Percentiles rank a stretch among this genome's conserved stretches.
Evolutionary conservation across 2,797 vertebrate species (phyloP).

Genomic region (Gobio occitaniae): DNA sequence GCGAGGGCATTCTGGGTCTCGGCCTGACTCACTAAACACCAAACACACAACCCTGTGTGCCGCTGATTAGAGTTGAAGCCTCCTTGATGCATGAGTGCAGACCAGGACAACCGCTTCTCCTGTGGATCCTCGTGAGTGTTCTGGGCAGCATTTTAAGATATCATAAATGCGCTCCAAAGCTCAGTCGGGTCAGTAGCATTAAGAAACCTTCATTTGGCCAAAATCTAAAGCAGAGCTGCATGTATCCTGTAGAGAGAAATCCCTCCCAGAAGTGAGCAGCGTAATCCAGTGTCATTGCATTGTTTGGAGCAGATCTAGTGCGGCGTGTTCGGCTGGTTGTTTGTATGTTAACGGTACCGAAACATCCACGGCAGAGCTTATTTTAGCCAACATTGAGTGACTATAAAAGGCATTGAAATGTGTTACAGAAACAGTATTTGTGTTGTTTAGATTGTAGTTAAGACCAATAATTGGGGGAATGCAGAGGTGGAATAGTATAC

Average conservation of each 20-base stretch:
- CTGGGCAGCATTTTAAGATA: neutral
- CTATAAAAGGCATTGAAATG: neutral
- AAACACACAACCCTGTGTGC: neutral
- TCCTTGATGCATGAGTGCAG: neutral
- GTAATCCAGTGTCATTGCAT: no score
- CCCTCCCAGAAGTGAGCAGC: no score
- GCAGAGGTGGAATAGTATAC: neutral
- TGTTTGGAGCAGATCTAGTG: no score
- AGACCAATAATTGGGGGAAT: neutral
- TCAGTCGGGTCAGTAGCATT: neutral
- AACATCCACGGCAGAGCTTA: neutral
- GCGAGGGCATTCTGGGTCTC: neutral
- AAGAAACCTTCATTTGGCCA: neutral
- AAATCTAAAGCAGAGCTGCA: neutral
- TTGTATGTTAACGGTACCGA: neutral
- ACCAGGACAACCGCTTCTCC: neutral
- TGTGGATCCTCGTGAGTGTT: neutral
- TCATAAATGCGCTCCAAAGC: neutral
- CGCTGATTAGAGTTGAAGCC: neutral
- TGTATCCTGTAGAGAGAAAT: neutral
- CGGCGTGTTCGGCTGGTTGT: neutral
- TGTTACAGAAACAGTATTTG: neutral
- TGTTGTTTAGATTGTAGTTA: neutral
- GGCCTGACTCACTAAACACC: conserved; percentile 12
- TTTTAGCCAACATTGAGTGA: neutral